Evolutionary conservation across 1,140 invertebrate species (phyloP), one percentile per base, ranked within the genome.

Genomic region (Zophobas morio): DNA sequence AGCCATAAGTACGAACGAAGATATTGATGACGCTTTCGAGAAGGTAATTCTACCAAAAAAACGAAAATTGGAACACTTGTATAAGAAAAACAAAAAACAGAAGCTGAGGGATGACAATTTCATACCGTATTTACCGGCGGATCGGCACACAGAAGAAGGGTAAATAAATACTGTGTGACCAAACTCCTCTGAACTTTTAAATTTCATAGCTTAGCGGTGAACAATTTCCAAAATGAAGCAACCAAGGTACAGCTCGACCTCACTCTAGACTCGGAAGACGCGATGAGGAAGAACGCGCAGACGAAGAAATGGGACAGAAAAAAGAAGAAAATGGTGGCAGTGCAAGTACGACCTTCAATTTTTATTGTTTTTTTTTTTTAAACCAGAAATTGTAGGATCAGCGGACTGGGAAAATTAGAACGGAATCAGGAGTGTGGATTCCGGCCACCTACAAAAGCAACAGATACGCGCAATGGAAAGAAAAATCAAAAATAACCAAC

Each of bases 351-450:
- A n/a, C n/a, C n/a, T n/a, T n/a, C n/a, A n/a, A n/a, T n/a, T n/a
- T n/a, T n/a, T n/a, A n/a, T n/a, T n/a, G n/a, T n/a, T n/a, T n/a
- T n/a, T n/a, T n/a, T n/a, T 82, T 76, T 42, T 60, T 0, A 34
- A 46, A 46, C 2, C 2, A 46, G 42, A 46, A 46, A 46, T 3
- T 46, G 42, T 46, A 89, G 86, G 89, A 93, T 84, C 84, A 87
- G 0, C 92, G 92, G 78, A 86, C 88, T 32, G 93, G 92, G 57
- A 97, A 96, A 88, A 98, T 99, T 79, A 93, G 93, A 79, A 99
- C 98, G 1, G 98, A 99, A 87, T 97, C 96, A 72, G 98, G 98
- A 5, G 92, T 91, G 0, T 96, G 96, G 92, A 97, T 99, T 81
- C 92, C 96, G 1, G 96, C 97, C 0, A 94, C 95, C 0, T 99